phyloP scores from a whole-genome alignment of 2,113 vertebrate genomes.

The Nesoenas mayeri region DNA sequence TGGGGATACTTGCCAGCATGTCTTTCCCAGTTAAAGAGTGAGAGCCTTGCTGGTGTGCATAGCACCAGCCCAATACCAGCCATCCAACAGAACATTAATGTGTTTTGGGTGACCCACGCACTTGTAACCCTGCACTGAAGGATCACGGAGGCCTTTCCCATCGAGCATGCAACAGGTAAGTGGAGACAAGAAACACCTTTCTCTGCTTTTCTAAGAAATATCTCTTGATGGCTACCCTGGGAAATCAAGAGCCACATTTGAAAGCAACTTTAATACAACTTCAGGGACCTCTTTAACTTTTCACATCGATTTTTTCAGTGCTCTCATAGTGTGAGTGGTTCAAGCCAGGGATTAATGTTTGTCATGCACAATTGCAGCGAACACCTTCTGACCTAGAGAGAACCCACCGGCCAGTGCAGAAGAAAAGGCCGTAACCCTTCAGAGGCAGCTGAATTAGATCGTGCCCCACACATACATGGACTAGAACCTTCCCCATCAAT shows the following conservation, averaged over 20 bases:
- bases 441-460: background rate
- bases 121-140: accelerated
- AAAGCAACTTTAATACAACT: background rate
- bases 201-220: background rate
- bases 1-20: accelerated
- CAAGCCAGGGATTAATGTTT: background rate
- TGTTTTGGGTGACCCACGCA: background rate
- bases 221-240: background rate
- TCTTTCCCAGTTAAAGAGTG: background rate
- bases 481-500: accelerated
- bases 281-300: background rate
- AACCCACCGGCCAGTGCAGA: background rate
- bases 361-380: accelerated
- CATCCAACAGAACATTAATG: background rate
- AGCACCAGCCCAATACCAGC: background rate
- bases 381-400: background rate
- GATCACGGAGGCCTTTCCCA: accelerated
- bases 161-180: background rate
- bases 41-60: background rate
- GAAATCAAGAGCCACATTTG: background rate
- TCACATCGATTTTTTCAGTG: background rate
- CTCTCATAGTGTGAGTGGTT: accelerated
- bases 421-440: background rate
- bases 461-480: accelerated
- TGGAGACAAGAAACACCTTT: accelerated